phyloP scores from a whole-genome alignment of 1,140 invertebrate species.

The Venustaconcha ellipsiformis region DNA sequence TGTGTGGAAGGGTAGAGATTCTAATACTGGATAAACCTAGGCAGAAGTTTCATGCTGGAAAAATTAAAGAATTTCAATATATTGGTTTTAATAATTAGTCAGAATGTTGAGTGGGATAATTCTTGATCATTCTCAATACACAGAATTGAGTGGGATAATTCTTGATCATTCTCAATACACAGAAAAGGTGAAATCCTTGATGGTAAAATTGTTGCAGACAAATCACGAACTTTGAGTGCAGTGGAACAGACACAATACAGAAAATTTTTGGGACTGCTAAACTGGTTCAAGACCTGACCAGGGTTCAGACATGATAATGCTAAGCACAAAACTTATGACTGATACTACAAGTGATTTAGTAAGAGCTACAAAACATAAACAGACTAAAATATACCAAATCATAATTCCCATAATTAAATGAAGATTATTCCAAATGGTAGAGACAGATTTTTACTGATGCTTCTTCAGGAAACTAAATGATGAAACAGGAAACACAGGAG shows the following conservation, averaged over 20 bases:
- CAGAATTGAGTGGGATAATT: constrained; percentile 21
- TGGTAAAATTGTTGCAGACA: constrained; percentile 5
- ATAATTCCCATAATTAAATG: too few relatives aligned
- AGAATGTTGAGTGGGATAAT: too few relatives aligned
- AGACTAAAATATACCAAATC: too few relatives aligned
- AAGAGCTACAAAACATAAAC: constrained; percentile 17
- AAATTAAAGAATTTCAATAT: constrained; percentile 23
- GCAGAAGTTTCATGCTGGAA: constrained; percentile 32
- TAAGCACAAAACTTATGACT: constrained; percentile 22
- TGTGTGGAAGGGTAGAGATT: too few relatives aligned
- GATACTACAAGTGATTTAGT: constrained; percentile 17
- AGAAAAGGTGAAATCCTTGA: constrained; percentile 20
- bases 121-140: too few relatives aligned
- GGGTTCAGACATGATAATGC: constrained; percentile 32
- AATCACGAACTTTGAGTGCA: constrained; percentile 4
- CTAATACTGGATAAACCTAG: constrained; percentile 12
- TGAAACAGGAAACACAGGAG: too few relatives aligned
- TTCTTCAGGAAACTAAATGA: too few relatives aligned
- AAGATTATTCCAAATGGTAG: too few relatives aligned
- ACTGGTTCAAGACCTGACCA: constrained; percentile 37
- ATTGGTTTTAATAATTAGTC: constrained; percentile 26
- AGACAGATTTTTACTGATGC: too few relatives aligned
- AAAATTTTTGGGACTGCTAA: constrained; percentile 22
- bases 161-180: constrained; percentile 33
- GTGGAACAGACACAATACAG: constrained; percentile 26